A percentile compares a stretch with the other conserved stretches of the same genome.
These are phyloP conservation scores for Bradypus variegatus DNA, from an alignment of 2,797 vertebrate genomes.

Conservation along the genomic window DNA sequence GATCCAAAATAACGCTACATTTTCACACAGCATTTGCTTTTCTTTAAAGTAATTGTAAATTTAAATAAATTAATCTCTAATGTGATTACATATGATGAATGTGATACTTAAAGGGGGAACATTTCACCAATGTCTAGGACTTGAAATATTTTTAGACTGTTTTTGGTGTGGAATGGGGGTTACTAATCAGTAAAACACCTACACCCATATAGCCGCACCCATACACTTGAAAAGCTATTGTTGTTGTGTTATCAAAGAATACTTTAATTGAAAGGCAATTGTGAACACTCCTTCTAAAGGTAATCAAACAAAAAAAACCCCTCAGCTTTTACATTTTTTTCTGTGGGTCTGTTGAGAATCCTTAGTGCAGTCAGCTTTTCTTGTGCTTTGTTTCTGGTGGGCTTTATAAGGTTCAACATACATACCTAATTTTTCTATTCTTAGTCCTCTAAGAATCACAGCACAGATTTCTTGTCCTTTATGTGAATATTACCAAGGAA, in stretches of 20 bases:
- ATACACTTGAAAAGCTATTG: constrained; percentile 51
- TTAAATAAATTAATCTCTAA: constrained; percentile 5
- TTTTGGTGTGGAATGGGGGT: background rate
- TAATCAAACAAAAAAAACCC: background rate
- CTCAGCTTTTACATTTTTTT: background rate
- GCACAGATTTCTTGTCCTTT: background rate
- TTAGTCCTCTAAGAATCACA: background rate
- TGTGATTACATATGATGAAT: background rate
- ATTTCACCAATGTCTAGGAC: constrained; percentile 7
- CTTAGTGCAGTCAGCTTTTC: background rate
- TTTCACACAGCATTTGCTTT: background rate
- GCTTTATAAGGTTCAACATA: constrained; percentile 30
- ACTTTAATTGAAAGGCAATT: constrained; percentile 42
- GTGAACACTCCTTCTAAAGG: constrained; percentile 7
- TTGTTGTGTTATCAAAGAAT: constrained; percentile 18
- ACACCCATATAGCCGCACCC: rapidly evolving
- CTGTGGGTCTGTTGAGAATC: background rate
- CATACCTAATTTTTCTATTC: background rate
- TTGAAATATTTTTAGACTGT: background rate
- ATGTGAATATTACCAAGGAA: background rate
- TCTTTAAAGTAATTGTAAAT: background rate
- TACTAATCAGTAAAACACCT: background rate
- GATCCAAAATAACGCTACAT: background rate
- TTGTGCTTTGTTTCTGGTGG: background rate
- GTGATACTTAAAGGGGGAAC: background rate